Percentiles rank a stretch among this genome's conserved stretches.
phyloP scores from a whole-genome alignment of 2,888 invertebrate genomes.

The Acronicta psi region DNA sequence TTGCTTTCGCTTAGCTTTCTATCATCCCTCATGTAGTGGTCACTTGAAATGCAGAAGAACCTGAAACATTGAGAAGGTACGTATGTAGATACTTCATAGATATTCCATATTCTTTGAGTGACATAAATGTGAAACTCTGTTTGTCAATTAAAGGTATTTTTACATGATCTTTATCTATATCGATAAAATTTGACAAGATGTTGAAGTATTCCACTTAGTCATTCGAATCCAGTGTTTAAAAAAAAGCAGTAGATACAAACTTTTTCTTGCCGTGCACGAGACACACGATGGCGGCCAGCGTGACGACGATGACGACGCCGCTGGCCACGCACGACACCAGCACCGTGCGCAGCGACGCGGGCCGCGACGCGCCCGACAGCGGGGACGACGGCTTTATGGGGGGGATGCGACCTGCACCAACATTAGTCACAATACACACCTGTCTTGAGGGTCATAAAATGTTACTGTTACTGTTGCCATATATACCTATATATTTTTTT shows the following conservation, averaged over 20 bases:
- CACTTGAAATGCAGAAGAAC: constrained; percentile 82
- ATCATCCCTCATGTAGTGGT: constrained; percentile 83
- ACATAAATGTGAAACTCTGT: too few species aligned
- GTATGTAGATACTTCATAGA: too few species aligned
- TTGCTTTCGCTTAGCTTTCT: constrained; percentile 86
- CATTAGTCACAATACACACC: not conserved
- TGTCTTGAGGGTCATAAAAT: too few species aligned
- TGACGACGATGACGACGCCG: constrained; percentile 76
- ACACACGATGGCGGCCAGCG: constrained; percentile 77
- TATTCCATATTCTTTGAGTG: too few species aligned
- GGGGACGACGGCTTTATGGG: constrained; percentile 77
- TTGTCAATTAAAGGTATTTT: too few species aligned
- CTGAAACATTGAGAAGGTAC: constrained; percentile 60
- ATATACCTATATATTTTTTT: too few species aligned
- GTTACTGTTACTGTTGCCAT: too few species aligned
- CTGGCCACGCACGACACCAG: constrained; percentile 80
- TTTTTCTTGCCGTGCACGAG: constrained; percentile 81
- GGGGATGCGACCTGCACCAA: constrained; percentile 77
- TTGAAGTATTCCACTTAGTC: too few species aligned
- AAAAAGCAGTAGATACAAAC: too few species aligned
- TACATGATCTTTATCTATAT: too few species aligned
- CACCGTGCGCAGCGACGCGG: constrained; percentile 75
- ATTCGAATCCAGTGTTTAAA: too few species aligned
- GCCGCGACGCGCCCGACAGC: constrained; percentile 73
- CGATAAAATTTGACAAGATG: too few species aligned